phyloP scores from a whole-genome alignment of 2,888 invertebrate genomes.

The Drosophila anomelani region DNA sequence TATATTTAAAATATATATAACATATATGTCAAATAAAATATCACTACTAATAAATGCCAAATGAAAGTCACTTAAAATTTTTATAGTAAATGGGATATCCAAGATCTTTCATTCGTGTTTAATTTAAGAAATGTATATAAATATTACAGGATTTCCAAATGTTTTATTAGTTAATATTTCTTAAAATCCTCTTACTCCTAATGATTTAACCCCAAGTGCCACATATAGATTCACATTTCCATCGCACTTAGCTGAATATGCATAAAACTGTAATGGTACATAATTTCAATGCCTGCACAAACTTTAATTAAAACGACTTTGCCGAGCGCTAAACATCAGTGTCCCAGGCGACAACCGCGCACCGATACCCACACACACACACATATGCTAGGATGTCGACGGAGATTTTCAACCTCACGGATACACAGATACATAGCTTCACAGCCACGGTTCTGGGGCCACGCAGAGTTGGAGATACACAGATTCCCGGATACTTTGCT shows the following conservation, averaged over 20 bases:
- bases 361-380: constrained; percentile 5
- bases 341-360: constrained; percentile 34
- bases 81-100: not conserved
- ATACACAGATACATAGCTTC: not conserved
- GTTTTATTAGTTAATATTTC: too few species aligned
- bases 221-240: not conserved
- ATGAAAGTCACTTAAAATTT: not conserved
- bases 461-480: constrained; percentile 4
- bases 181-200: not conserved
- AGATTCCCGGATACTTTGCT: constrained; percentile 10
- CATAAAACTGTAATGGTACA: constrained; percentile 48
- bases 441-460: not conserved
- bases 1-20: too few species aligned
- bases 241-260: constrained; percentile 25
- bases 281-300: constrained; percentile 68
- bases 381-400: not conserved
- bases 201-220: not conserved
- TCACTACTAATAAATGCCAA: too few species aligned
- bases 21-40: not conserved
- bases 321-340: constrained; percentile 57
- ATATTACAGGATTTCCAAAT: too few species aligned
- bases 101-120: not conserved
- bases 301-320: constrained; percentile 73
- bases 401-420: constrained; percentile 10
- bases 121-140: not conserved